Conservation (phyloP, 1,140 invertebrate genomes). For the Helicorthomorpha holstii region DNA sequence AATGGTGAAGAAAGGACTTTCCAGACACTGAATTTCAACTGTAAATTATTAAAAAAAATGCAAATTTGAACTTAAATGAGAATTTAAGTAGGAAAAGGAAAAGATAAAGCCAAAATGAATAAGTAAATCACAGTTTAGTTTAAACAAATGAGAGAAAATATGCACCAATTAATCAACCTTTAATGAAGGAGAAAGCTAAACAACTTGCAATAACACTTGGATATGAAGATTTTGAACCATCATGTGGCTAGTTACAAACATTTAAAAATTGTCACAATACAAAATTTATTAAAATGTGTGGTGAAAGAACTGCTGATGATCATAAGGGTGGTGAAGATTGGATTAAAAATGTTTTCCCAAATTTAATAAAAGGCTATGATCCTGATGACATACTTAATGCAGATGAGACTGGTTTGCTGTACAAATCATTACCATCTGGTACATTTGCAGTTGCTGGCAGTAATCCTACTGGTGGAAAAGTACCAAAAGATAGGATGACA, state of each 20-base stretch:
- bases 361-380: constrained; percentile 17
- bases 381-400: constrained; percentile 16
- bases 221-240: constrained; percentile 15
- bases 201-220: constrained; percentile 16
- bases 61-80: background rate
- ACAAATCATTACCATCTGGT: constrained; percentile 10
- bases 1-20: too few species aligned
- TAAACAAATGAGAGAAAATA: background rate
- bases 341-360: constrained; percentile 1
- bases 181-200: constrained; percentile 14
- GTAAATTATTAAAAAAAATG: background rate
- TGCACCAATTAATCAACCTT: constrained; percentile 12
- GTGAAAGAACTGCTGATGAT: constrained; percentile 12
- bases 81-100: background rate
- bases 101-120: background rate
- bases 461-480: constrained; percentile 12
- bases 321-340: background rate
- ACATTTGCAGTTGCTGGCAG: constrained; percentile 12
- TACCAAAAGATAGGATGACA: constrained; percentile 14
- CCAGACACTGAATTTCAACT: too few species aligned
- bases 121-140: background rate
- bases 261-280: constrained; percentile 13
- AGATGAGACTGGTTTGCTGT: constrained; percentile 15
- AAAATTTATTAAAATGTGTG: constrained; percentile 11
- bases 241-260: constrained; percentile 15